Evolutionary conservation across 2,797 vertebrate species (phyloP).

Genomic region (Periparus ater): DNA sequence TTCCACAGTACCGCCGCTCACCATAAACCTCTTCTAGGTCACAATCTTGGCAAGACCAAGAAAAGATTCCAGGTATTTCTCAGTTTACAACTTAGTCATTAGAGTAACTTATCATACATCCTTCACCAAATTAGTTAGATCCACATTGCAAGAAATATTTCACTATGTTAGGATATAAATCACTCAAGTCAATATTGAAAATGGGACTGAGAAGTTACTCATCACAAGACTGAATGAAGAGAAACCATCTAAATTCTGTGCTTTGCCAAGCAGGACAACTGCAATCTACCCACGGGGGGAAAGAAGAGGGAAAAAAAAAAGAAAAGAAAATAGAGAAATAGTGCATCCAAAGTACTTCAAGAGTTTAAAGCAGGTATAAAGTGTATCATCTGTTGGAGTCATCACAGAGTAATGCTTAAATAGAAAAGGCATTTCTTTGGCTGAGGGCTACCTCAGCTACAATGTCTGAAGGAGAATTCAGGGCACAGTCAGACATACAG

Average conservation of each 20-base stretch:
- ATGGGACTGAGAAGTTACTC: not conserved
- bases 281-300: not conserved
- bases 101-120: not conserved
- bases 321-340: not conserved
- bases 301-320: accelerated
- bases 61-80: not conserved
- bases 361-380: not conserved
- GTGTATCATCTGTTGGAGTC: not conserved
- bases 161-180: not conserved
- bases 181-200: not conserved
- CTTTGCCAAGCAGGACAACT: not conserved
- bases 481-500: not conserved
- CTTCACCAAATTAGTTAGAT: not conserved
- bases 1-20: not conserved
- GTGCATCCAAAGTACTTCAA: not conserved
- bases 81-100: not conserved
- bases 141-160: not conserved
- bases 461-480: not conserved
- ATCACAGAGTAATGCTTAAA: not conserved
- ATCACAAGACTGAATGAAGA: not conserved
- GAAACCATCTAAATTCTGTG: not conserved
- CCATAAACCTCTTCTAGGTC: not conserved
- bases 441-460: not conserved
- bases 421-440: not conserved
- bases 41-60: not conserved